Evolutionary conservation across 2,888 invertebrate species (phyloP).

Genomic region (Aproaerema taeniolella): DNA sequence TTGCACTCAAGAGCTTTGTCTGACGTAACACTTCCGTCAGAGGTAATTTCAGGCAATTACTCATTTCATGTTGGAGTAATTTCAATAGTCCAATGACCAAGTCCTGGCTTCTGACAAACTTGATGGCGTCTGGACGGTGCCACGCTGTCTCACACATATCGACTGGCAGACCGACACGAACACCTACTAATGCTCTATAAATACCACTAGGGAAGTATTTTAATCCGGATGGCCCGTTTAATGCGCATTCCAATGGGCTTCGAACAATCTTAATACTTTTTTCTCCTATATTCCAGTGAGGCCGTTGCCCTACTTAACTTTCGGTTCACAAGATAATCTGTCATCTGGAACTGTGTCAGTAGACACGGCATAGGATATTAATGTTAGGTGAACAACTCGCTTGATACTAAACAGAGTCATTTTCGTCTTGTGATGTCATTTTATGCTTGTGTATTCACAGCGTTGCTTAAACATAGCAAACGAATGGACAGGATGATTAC

Average conservation of each 20-base stretch:
- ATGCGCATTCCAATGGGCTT: conserved; percentile 65
- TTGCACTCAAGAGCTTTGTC: no score
- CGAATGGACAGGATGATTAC: conserved; percentile 48
- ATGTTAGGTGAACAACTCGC: conserved; percentile 44
- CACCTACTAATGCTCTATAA: conserved; percentile 71
- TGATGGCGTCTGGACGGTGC: conserved; percentile 67
- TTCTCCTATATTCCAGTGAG: conserved; percentile 39
- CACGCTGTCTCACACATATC: conserved; percentile 72
- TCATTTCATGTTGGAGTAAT: conserved; percentile 30
- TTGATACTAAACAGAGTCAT: conserved; percentile 29
- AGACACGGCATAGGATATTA: conserved; percentile 45
- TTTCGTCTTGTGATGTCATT: conserved; percentile 36
- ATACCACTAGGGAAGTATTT: conserved; percentile 72
- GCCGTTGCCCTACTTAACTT: conserved; percentile 50
- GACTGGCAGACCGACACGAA: conserved; percentile 64
- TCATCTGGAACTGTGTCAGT: conserved; percentile 51
- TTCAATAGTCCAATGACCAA: conserved; percentile 48
- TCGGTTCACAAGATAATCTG: conserved; percentile 40
- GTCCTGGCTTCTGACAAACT: conserved; percentile 60
- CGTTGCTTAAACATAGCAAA: conserved; percentile 13
- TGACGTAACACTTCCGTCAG: no score
- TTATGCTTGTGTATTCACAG: conserved; percentile 19
- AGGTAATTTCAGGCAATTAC: conserved; percentile 23
- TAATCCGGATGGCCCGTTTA: conserved; percentile 72
- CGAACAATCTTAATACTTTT: conserved; percentile 49